These are phyloP conservation scores for Typhlichthys subterraneus DNA, from an alignment of 2,797 vertebrate species.

Conservation along the genomic window DNA sequence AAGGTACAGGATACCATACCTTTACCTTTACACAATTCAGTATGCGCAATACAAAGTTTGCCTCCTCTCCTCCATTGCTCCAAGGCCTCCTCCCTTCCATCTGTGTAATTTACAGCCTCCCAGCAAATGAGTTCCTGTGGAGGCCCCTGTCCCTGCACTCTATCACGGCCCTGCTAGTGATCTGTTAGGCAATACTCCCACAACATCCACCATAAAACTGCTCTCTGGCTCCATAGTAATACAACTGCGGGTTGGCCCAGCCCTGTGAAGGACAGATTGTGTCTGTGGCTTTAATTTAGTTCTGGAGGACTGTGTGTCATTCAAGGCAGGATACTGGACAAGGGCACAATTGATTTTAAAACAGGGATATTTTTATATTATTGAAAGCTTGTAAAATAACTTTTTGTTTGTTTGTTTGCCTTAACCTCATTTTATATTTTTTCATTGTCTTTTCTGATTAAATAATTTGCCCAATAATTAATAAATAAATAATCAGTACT, in stretches of 20 bases:
- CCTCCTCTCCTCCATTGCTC: conserved; percentile 21
- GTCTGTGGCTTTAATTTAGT: conserved; percentile 64
- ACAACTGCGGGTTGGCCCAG: conserved; percentile 32
- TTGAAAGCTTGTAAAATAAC: background rate
- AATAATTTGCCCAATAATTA: background rate
- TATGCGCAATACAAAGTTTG: conserved; percentile 12
- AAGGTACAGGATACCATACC: no score
- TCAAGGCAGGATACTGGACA: conserved; percentile 14
- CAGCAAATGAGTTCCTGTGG: conserved; percentile 71
- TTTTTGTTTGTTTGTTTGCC: background rate
- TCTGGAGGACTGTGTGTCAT: conserved; percentile 49
- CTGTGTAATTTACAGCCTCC: conserved; percentile 66
- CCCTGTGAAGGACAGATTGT: conserved; percentile 64
- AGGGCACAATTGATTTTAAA: conserved; percentile 23
- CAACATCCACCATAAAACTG: conserved; percentile 72
- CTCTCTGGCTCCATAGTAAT: conserved; percentile 63
- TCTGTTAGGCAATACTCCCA: conserved; percentile 65
- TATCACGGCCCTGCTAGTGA: conserved; percentile 60
- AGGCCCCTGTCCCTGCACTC: conserved; percentile 60
- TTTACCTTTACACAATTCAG: background rate
- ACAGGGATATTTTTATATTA: background rate
- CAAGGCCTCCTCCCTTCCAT: conserved; percentile 65
- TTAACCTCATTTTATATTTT: background rate
- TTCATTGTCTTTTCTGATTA: conserved; percentile 9
- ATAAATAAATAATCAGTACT: no score